phyloP scores from a whole-genome alignment of 53 echinoderm and acorn worm genomes.

The Holothuria scabra region DNA sequence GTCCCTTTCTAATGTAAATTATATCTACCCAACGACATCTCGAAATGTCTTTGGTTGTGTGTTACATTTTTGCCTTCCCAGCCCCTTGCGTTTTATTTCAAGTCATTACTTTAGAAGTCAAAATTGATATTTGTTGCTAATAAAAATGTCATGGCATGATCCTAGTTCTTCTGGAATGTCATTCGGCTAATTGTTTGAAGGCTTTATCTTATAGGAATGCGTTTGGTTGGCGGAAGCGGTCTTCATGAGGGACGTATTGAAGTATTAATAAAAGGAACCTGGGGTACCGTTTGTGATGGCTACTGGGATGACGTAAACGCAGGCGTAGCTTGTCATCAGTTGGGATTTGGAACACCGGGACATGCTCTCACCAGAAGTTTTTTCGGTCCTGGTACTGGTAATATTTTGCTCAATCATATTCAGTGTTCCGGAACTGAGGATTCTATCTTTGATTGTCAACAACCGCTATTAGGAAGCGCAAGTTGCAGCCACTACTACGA shows the following conservation, averaged over 20 bases:
- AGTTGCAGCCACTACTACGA: background rate
- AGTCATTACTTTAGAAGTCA: too few relatives aligned
- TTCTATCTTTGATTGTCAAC: background rate
- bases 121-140: too few relatives aligned
- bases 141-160: too few relatives aligned
- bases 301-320: conserved; percentile 62
- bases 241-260: conserved; percentile 51
- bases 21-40: too few relatives aligned
- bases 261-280: conserved; percentile 47
- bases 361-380: background rate
- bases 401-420: conserved; percentile 45
- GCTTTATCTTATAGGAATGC: too few relatives aligned
- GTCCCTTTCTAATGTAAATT: too few relatives aligned
- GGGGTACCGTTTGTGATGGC: conserved; percentile 73
- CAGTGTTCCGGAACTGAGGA: conserved; percentile 10
- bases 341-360: conserved; percentile 48
- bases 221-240: too few relatives aligned
- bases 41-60: too few relatives aligned
- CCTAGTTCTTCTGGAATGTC: too few relatives aligned
- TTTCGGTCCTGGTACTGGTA: conserved; percentile 56
- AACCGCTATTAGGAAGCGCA: background rate
- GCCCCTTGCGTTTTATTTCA: too few relatives aligned
- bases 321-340: conserved; percentile 63
- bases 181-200: too few relatives aligned
- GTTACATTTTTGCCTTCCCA: too few relatives aligned